These are phyloP conservation scores for Lytechinus variegatus DNA, from an alignment of 35 echinoderm and acorn worm genomes.

Conservation along the genomic window DNA sequence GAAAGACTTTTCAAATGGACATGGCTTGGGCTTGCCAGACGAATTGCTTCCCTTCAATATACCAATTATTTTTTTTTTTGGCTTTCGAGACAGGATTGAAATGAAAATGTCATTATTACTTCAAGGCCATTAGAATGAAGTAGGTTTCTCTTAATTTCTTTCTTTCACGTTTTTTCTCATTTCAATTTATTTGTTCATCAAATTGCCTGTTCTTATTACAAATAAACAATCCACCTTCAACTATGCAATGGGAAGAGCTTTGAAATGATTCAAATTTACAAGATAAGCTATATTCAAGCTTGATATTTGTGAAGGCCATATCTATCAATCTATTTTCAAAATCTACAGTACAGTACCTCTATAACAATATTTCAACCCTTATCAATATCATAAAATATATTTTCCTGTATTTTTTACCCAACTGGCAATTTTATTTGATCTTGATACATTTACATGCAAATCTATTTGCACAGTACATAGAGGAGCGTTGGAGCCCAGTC, in stretches of 20 bases:
- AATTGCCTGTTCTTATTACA: not conserved
- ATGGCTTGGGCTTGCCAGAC: not conserved
- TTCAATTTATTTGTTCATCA: not conserved
- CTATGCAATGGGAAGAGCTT: not conserved
- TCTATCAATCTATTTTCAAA: too few species aligned
- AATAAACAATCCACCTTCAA: not conserved
- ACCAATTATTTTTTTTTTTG: conserved; percentile 23
- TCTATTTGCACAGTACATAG: too few species aligned
- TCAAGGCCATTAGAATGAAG: not conserved
- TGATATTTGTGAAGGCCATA: not conserved
- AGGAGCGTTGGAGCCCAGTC: too few species aligned
- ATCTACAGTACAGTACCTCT: too few species aligned
- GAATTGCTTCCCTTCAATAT: not conserved
- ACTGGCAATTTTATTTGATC: too few species aligned
- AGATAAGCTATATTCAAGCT: not conserved
- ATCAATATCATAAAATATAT: too few species aligned
- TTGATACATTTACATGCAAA: too few species aligned
- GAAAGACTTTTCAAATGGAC: not conserved
- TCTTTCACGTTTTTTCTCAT: not conserved
- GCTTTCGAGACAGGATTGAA: not conserved
- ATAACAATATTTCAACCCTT: too few species aligned
- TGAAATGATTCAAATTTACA: not conserved
- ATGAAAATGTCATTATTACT: not conserved
- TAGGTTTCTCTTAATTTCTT: not conserved
- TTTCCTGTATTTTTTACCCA: too few species aligned